Conservation (phyloP, 2,797 vertebrate genomes). For the Crenuchus spilurus region DNA sequence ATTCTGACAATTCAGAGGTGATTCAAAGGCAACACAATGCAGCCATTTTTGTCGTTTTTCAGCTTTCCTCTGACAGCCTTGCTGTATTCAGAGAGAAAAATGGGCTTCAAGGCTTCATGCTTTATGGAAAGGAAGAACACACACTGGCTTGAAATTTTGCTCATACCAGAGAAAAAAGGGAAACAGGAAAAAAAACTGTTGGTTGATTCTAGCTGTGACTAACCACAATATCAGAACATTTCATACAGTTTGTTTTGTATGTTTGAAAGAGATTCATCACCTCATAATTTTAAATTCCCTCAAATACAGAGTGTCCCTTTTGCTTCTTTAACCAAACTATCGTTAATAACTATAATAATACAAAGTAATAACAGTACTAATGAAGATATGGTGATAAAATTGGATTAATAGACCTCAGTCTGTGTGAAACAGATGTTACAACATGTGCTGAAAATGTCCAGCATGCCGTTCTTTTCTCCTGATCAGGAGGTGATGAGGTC, state of each 20-base stretch:
- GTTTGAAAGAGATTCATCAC: background rate
- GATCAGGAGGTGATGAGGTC: too few relatives aligned
- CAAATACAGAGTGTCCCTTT: too few relatives aligned
- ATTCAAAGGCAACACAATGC: slow-evolving; percentile 14
- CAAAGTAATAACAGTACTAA: too few relatives aligned
- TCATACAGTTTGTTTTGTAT: too few relatives aligned
- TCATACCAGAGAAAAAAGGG: background rate
- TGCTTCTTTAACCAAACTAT: too few relatives aligned
- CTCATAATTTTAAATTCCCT: too few relatives aligned
- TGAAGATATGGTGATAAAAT: too few relatives aligned
- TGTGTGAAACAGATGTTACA: too few relatives aligned
- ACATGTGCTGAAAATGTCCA: too few relatives aligned
- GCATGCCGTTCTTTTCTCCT: too few relatives aligned
- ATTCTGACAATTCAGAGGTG: background rate
- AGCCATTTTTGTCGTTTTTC: background rate
- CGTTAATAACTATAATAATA: too few relatives aligned
- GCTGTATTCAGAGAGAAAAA: slow-evolving; percentile 8
- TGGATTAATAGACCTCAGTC: too few relatives aligned
- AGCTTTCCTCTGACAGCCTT: slow-evolving; percentile 30
- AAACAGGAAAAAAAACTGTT: background rate
- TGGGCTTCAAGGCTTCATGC: slow-evolving; percentile 17
- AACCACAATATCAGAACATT: background rate
- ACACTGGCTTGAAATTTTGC: slow-evolving; percentile 18
- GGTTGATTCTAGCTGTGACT: background rate
- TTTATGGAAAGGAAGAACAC: slow-evolving; percentile 6